Base-by-base conservation (phyloP, 1,140 invertebrate species). In the Zaprionus africanus region DNA sequence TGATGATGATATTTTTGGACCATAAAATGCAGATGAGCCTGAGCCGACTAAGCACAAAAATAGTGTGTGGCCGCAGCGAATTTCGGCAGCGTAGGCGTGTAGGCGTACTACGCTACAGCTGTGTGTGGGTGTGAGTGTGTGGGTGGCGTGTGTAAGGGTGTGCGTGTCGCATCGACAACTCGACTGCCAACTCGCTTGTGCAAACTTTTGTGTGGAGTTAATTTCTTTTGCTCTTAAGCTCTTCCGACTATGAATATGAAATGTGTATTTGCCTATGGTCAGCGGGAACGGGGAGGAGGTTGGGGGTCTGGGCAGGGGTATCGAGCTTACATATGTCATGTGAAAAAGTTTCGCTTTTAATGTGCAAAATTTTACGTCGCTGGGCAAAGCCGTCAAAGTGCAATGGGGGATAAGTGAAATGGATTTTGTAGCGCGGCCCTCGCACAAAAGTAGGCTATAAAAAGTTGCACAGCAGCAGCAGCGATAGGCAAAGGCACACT, bases 1-100 rank as follows among this genome's bases (percentile, higher is more conserved):
- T 88, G 67, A 87, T 86, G 83, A 86, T 88, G 75, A 88, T 88
- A 84, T 84, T 88, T 90, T 88, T 84, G 78, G 81, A 90, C 78
- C 84, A 88, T 88, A 88, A 88, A 88, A 88, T 88, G 84, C 85
- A 88, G 84, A 88, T 88, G 84, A 88, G 84, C 85, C 84, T 90
- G 84, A 88, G 84, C 85, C 84, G 84, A 88, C 85, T 88, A 88
- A 88, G 84, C 84, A 90, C 66, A 73, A 88, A 86, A 84, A 88
- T 84, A 90, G 83, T 87, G 81, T 77, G 74, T 67, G 63, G 75
- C 61, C 31, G 58, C 63, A 58, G 59, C 76, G 65, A 57, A 82
- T 49, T 57, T 68, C 49, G 43, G 43, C 58, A 46, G 15, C 15
- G 38, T 41, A 41, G 38, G 38, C 38, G 36, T 15, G 38, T 41